A percentile compares a stretch with the other conserved stretches of the same genome.
phyloP scores from a whole-genome alignment of 2,797 vertebrate species.

The Cyclopterus lumpus region DNA sequence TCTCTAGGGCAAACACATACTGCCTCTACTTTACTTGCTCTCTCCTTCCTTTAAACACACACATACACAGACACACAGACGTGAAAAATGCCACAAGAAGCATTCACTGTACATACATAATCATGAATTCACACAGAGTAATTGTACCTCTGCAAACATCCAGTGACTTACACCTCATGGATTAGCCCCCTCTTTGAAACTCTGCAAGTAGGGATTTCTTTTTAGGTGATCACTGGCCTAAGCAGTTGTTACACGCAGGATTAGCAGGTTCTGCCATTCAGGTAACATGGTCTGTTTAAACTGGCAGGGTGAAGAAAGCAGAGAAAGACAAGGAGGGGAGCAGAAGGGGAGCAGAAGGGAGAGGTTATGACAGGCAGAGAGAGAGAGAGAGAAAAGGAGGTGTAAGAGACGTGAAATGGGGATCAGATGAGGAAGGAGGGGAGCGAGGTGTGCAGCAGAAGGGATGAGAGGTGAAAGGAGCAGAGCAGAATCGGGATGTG shows the following conservation, averaged over 20 bases:
- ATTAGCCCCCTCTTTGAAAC: conserved; percentile 76
- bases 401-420: conserved; percentile 37
- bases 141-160: conserved; percentile 70
- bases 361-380: conserved; percentile 40
- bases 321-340: conserved; percentile 31
- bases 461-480: conserved; percentile 51
- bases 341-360: conserved; percentile 26
- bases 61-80: conserved; percentile 13
- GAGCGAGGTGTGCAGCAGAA: conserved; percentile 39
- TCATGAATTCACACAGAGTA: conserved; percentile 49
- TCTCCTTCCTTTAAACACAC: conserved; percentile 7
- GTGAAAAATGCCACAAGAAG: conserved; percentile 34
- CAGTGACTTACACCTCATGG: conserved; percentile 63
- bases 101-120: conserved; percentile 42
- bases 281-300: conserved; percentile 69
- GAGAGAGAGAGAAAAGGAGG: conserved; percentile 27
- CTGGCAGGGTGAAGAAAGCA: conserved; percentile 52
- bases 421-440: conserved; percentile 39
- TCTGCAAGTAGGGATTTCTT: conserved; percentile 67
- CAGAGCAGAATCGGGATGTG: conserved; percentile 42
- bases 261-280: conserved; percentile 76
- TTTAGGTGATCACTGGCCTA: conserved; percentile 75
- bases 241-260: conserved; percentile 77
- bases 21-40: conserved; percentile 28
- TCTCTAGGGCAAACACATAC: conserved; percentile 59